A percentile compares a stretch with the other conserved stretches of the same genome.
Evolutionary conservation across 2,888 invertebrate genomes (phyloP).

Genomic region (Leptodirus hochenwartii): DNA sequence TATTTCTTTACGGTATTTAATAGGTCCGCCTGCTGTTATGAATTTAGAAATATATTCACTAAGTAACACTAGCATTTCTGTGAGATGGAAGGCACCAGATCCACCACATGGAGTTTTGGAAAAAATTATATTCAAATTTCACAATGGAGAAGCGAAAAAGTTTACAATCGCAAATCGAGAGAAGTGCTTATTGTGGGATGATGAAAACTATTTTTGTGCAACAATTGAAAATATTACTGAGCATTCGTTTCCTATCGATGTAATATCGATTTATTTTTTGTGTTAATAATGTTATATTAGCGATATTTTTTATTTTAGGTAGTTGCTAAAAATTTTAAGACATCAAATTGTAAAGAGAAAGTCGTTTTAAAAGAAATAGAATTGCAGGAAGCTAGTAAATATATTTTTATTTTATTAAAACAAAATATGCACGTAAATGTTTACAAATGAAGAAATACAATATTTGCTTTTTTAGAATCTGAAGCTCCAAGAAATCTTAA

Average conservation of each 20-base stretch:
- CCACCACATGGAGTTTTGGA: constrained; percentile 5
- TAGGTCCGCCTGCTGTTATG: neutral
- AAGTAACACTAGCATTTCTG: constrained; percentile 3
- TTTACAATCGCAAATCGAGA: neutral
- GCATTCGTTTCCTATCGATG: too few species aligned
- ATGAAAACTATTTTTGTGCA: constrained; percentile 6
- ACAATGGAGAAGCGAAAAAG: too few species aligned
- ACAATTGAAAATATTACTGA: neutral
- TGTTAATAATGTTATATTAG: too few species aligned
- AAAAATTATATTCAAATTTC: neutral
- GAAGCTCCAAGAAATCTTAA: constrained; percentile 14
- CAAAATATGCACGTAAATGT: constrained; percentile 3
- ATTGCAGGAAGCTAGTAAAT: neutral
- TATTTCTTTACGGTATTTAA: constrained; percentile 1
- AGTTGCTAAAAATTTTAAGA: too few species aligned
- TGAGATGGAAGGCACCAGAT: constrained; percentile 5
- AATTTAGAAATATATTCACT: neutral
- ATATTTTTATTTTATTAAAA: neutral
- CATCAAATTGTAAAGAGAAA: too few species aligned
- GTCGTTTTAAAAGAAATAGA: too few species aligned
- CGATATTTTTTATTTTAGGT: too few species aligned
- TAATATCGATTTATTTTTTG: too few species aligned
- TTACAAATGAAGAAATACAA: neutral
- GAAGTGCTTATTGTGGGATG: constrained; percentile 5
- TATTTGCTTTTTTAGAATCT: constrained; percentile 14